These are phyloP conservation scores for Calameuta idolon DNA, from an alignment of 2,888 invertebrate species.

Conservation along the genomic window DNA sequence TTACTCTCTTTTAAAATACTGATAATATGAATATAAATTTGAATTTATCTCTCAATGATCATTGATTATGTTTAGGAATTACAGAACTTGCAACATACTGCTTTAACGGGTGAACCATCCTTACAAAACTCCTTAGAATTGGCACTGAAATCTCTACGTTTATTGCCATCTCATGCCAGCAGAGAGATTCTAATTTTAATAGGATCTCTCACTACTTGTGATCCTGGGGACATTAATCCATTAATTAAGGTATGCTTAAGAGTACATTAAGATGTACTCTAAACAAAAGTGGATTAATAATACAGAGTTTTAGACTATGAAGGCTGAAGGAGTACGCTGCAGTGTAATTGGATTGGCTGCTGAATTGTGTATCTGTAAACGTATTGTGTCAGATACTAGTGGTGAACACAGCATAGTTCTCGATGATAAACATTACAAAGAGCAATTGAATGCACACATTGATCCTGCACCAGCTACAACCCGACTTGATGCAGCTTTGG, in stretches of 20 bases:
- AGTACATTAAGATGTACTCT: not conserved
- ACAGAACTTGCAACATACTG: slow-evolving; percentile 72
- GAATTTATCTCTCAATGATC: not conserved
- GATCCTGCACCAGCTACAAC: slow-evolving; percentile 81
- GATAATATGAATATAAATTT: not conserved
- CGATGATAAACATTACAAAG: slow-evolving; percentile 82
- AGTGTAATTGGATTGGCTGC: slow-evolving; percentile 96
- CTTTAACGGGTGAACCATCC: slow-evolving; percentile 92
- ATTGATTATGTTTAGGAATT: slow-evolving; percentile 47
- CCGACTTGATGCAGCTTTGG: slow-evolving; percentile 80
- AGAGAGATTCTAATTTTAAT: slow-evolving; percentile 92
- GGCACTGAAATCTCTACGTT: slow-evolving; percentile 84
- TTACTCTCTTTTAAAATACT: not conserved
- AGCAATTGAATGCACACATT: slow-evolving; percentile 75
- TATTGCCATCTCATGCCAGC: slow-evolving; percentile 94
- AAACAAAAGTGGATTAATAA: slow-evolving; percentile 1
- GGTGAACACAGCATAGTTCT: slow-evolving; percentile 90
- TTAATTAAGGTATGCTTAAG: slow-evolving; percentile 77
- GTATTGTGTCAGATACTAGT: slow-evolving; percentile 86
- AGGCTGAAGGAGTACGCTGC: slow-evolving; percentile 86
- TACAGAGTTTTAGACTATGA: slow-evolving; percentile 71
- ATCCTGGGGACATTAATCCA: slow-evolving; percentile 90
- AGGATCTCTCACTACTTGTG: slow-evolving; percentile 96
- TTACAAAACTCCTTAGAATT: slow-evolving; percentile 95
- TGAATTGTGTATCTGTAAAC: slow-evolving; percentile 91